A percentile compares a stretch with the other conserved stretches of the same genome.
phyloP scores from a whole-genome alignment of 2,888 invertebrate genomes.

The Myathropa florea region DNA sequence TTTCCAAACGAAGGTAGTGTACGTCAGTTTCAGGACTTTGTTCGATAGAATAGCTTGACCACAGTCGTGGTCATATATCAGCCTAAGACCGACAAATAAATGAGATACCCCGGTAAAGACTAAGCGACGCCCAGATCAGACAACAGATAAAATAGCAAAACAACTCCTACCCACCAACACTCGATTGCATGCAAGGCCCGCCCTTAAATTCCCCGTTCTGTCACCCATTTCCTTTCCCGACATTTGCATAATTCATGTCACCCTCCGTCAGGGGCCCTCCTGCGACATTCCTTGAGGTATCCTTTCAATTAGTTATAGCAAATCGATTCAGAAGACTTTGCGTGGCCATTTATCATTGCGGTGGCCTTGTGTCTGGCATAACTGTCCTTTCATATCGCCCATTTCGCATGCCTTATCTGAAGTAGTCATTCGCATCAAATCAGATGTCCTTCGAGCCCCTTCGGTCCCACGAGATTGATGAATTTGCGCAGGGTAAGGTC shows the following conservation, averaged over 20 bases:
- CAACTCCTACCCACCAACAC: too few relatives aligned
- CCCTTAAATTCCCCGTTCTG: neutral
- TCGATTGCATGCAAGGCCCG: neutral
- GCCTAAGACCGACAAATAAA: too few relatives aligned
- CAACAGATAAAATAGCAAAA: too few relatives aligned
- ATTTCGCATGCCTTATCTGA: conserved; percentile 25
- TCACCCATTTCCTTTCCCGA: neutral
- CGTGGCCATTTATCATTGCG: conserved; percentile 26
- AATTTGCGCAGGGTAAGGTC: conserved; percentile 5
- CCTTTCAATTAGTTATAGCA: neutral
- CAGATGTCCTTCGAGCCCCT: neutral
- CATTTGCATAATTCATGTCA: neutral
- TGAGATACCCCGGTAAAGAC: too few relatives aligned
- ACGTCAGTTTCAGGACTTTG: too few relatives aligned
- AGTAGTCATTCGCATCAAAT: conserved; percentile 9
- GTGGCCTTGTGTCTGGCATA: conserved; percentile 4
- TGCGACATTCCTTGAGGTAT: neutral
- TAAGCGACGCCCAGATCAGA: too few relatives aligned
- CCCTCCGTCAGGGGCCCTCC: neutral
- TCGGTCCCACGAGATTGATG: neutral
- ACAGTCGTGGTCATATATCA: too few relatives aligned
- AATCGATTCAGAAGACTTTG: neutral
- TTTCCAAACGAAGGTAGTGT: too few relatives aligned
- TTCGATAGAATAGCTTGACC: too few relatives aligned
- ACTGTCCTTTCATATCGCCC: conserved; percentile 6